Evolutionary conservation across 2,888 invertebrate genomes (phyloP), one percentile per base, ranked within the genome.

Genomic region (Gonocerus acuteangulatus): DNA sequence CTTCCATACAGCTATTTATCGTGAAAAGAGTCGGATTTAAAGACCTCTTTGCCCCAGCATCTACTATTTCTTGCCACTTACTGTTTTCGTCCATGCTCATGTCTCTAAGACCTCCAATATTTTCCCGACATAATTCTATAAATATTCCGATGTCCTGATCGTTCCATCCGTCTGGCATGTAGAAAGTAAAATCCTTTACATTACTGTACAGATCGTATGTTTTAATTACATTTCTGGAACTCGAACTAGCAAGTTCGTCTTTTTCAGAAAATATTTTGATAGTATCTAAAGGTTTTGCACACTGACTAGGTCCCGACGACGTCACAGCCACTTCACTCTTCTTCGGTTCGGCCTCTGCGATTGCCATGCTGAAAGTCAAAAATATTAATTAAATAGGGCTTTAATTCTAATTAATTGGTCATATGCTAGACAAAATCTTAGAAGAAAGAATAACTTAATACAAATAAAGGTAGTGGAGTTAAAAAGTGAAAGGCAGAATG

Each of bases 141-240:
- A 64, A 64, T 2, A 62, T 48, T 19, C 45, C 42, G 21, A 64
- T 60, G 16, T 61, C 61, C 2, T 36, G 16, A n/a, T 64, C 62
- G n/a, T 59, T 56, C 64, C 64, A 64, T 3, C 59, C 62, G 45
- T 51, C 64, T 21, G 64, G 58, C 36, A 64, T 62, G 22, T 54
- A 36, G 56, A 64, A 64, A 11, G 47, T 36, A 27, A 64, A 64
- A 16, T 62, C 64, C 45, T 60, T 62, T 2, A 64, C 23, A 36
- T 54, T 64, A n/a, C 45, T 54, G 32, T 62, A 64, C 22, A 48
- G 51, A n/a, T 27, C 22, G 32, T 60, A 51, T 7, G 21, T 23
- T 51, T 42, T 49, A 23, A 39, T 27, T 27, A 32, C 13, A n/a
- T 51, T 27, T 23, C 45, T 47, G 18, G 22, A 22, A 19, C 34